phyloP scores from a whole-genome alignment of 2,797 vertebrate species.

The Bradypodion ventrale region DNA sequence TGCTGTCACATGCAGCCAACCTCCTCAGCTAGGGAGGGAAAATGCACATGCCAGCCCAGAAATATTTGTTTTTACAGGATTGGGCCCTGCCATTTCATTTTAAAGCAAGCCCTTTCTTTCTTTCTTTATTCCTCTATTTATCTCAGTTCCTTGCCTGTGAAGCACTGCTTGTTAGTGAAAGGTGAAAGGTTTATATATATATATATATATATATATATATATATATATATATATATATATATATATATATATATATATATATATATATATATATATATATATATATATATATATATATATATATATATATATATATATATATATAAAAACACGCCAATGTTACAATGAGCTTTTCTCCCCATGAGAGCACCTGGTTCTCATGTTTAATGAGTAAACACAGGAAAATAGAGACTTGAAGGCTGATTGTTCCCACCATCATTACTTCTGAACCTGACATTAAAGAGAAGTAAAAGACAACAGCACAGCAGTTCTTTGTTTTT shows the following conservation, averaged over 20 bases:
- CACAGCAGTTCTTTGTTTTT: constrained; percentile 73
- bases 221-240: too few species aligned
- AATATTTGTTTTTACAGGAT: constrained; percentile 35
- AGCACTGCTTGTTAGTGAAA: constrained; percentile 73
- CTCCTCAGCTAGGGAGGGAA: constrained; percentile 35
- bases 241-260: too few species aligned
- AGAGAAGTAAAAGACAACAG: constrained; percentile 68
- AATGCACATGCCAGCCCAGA: neutral
- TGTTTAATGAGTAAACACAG: constrained; percentile 77
- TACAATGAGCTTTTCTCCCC: constrained; percentile 69
- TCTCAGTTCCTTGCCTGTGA: constrained; percentile 47
- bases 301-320: too few species aligned
- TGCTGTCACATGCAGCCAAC: neutral
- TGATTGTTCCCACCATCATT: constrained; percentile 74
- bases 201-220: too few species aligned
- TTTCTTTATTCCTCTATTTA: constrained; percentile 40
- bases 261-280: too few species aligned
- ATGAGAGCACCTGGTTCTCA: constrained; percentile 72
- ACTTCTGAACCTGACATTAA: constrained; percentile 65
- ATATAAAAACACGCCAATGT: too few species aligned
- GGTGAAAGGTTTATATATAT: constrained; percentile 71
- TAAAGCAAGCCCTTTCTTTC: constrained; percentile 51
- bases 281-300: too few species aligned
- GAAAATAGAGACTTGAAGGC: constrained; percentile 67
- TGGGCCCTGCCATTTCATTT: constrained; percentile 55